Evolutionary conservation across 2,888 invertebrate genomes (phyloP).

Genomic region (Apotomis turbidana): DNA sequence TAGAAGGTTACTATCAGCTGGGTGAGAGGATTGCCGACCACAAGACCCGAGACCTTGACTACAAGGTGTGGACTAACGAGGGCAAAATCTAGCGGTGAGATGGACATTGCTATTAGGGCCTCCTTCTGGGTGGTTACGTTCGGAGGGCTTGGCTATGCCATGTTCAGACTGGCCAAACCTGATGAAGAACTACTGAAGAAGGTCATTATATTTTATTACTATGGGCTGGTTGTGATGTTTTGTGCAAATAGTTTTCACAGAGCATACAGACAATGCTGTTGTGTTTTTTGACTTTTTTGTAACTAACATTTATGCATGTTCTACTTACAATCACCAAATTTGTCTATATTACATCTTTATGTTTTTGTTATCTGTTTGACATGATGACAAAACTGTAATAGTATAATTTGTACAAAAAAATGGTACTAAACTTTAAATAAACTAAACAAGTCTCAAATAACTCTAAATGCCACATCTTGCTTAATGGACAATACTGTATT

Average conservation of each 20-base stretch:
- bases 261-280: neutral
- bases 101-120: conserved; percentile 78
- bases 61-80: conserved; percentile 82
- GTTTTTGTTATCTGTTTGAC: too few species aligned
- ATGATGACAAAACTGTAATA: too few species aligned
- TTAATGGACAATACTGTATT: too few species aligned
- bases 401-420: too few species aligned
- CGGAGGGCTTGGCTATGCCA: conserved; percentile 84
- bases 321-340: too few species aligned
- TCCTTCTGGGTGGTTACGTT: conserved; percentile 84
- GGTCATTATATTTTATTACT: conserved; percentile 70
- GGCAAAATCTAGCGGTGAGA: conserved; percentile 79
- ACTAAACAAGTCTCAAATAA: too few species aligned
- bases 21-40: conserved; percentile 85
- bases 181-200: conserved; percentile 81
- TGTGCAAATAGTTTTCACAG: conserved; percentile 25
- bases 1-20: conserved; percentile 88
- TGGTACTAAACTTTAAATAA: too few species aligned
- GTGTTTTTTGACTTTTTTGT: neutral
- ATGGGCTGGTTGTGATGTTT: conserved; percentile 43
- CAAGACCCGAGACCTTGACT: conserved; percentile 81
- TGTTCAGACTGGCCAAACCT: conserved; percentile 83
- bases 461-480: too few species aligned
- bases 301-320: too few species aligned
- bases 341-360: too few species aligned